A percentile compares a stretch with the other conserved stretches of the same genome.
phyloP scores from a whole-genome alignment of 2,797 vertebrate species.

The Dryobates pubescens region DNA sequence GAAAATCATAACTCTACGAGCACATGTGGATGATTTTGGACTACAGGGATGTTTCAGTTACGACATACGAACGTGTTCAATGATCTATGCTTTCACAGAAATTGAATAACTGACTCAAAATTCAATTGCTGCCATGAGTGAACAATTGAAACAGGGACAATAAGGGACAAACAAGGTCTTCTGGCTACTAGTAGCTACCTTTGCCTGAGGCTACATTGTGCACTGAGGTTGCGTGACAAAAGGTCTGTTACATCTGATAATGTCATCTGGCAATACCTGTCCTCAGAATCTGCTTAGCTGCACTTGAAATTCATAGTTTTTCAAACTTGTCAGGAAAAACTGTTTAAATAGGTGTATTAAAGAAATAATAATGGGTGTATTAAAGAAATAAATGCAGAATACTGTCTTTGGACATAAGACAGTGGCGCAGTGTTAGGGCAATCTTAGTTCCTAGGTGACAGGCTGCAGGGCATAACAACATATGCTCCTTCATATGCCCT shows the following conservation, averaged over 20 bases:
- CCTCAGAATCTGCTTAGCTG: background rate
- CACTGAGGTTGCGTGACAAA: background rate
- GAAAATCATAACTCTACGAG: background rate
- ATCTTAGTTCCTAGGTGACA: background rate
- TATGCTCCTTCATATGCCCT: background rate
- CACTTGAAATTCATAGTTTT: background rate
- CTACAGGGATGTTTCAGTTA: background rate
- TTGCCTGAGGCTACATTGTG: background rate
- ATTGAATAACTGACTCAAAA: background rate
- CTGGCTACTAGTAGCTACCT: background rate
- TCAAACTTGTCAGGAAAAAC: background rate
- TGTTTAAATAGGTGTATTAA: background rate
- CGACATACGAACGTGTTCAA: background rate
- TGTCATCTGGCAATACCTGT: accelerated
- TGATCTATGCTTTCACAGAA: background rate
- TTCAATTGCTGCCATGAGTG: background rate
- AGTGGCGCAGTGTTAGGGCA: background rate
- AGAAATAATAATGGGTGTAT: background rate
- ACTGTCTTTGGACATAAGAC: background rate
- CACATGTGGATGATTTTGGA: background rate
- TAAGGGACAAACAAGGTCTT: background rate
- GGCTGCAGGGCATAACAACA: background rate
- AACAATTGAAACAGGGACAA: background rate
- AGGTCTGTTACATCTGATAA: background rate
- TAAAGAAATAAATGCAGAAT: background rate